These are phyloP conservation scores for Gallirallus australis DNA, from an alignment of 2,797 vertebrate species.

Conservation along the genomic window DNA sequence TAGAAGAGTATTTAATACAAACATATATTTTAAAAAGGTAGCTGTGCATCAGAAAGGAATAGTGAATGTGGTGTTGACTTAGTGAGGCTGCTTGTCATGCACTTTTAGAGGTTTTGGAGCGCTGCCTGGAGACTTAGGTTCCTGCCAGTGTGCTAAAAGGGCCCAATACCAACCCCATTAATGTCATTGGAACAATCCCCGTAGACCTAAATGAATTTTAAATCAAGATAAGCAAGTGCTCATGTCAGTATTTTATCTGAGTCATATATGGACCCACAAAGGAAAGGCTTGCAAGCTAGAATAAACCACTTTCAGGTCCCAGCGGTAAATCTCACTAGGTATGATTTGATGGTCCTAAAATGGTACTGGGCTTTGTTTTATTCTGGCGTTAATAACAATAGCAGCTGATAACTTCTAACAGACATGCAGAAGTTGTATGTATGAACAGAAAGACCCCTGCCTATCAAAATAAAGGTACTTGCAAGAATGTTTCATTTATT, in stretches of 20 bases:
- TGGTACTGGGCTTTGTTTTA: background rate
- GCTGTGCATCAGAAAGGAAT: background rate
- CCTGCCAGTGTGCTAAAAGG: background rate
- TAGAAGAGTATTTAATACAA: background rate
- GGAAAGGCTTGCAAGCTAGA: background rate
- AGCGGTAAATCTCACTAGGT: background rate
- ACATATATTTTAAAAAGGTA: background rate
- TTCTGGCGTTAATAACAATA: background rate
- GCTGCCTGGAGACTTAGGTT: background rate
- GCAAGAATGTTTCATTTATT: background rate
- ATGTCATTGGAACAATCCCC: background rate
- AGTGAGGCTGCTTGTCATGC: background rate
- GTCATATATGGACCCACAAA: background rate
- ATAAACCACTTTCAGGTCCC: background rate
- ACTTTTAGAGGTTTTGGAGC: background rate
- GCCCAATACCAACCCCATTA: background rate
- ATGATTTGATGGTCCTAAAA: background rate
- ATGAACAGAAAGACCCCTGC: background rate
- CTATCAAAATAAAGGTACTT: background rate
- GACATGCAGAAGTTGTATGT: background rate
- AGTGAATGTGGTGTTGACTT: background rate
- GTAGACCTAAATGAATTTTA: background rate
- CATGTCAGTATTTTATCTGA: background rate
- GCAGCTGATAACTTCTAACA: background rate
- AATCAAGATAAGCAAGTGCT: constrained; percentile 7